Evolutionary conservation across 2,888 invertebrate species (phyloP), one percentile per base, ranked within the genome.

Genomic region (Sussaba pulchella): DNA sequence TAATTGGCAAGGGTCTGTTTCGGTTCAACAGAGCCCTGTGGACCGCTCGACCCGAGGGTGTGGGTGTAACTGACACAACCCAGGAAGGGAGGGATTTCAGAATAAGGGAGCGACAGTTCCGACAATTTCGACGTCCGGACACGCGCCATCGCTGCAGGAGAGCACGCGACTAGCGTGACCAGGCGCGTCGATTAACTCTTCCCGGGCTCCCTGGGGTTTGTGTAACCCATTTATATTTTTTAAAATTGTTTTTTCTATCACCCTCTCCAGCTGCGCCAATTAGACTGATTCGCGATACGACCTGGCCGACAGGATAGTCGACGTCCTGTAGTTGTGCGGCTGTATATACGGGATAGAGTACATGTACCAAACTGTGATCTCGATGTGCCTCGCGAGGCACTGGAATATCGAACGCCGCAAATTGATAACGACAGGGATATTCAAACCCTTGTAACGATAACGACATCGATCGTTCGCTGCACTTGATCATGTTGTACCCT

Each of bases 181-280:
- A 63, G 61, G 39, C 73, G 69, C 73, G 73, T 72, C 71, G 82
- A 69, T 82, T 76, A 73, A 79, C 76, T 76, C 57, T 64, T 82
- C 31, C 26, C 64, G 57, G 24, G 72, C 47, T 69, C 41, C 43
- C 8, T 36, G 52, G 36, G 36, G 59, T 14, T 64, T 74, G 43
- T 52, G 67, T 63, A 47, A 64, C 61, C 63, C 63, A 47, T 78
- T 63, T 63, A 59, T 57, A 14, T 57, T 67, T 63, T 59, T 74
- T 70, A 41, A 24, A 31, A 69, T 78, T 63, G 52, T 74, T 21
- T 19, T 19, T 50, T 59, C 21, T 5, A 36, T 52, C 63, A 64
- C 66, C 50, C 24, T 36, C 43, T 57, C 43, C 57, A 39, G 17
- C 41, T 64, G 39, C 63, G 63, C 57, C 69, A 69, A 73, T 77